Evolutionary conservation across 1,140 invertebrate species (phyloP).

Genomic region (Aethina tumida): DNA sequence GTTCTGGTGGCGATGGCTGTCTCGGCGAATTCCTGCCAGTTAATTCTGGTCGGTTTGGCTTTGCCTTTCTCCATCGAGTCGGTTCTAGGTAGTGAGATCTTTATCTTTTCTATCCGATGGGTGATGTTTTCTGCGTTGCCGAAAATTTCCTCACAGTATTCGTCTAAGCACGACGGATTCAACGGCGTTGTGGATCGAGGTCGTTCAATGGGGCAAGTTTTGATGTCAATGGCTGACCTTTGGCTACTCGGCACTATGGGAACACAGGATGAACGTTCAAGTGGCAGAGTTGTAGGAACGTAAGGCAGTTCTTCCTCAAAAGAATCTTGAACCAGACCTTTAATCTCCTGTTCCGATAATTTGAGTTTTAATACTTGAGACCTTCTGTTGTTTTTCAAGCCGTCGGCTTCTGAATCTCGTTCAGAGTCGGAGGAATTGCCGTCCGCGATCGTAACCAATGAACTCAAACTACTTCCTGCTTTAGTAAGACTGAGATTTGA

Average conservation of each 20-base stretch:
- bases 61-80: conserved; percentile 36
- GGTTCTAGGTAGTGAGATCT: conserved; percentile 57
- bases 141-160: conserved; percentile 45
- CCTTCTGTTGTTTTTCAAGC: conserved; percentile 39
- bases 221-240: conserved; percentile 54
- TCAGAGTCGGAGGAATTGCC: conserved; percentile 74
- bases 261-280: conserved; percentile 68
- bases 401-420: conserved; percentile 52
- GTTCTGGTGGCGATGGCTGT: conserved; percentile 37
- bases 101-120: conserved; percentile 49
- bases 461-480: conserved; percentile 11
- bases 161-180: conserved; percentile 66
- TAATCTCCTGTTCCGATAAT: conserved; percentile 52
- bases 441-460: conserved; percentile 44
- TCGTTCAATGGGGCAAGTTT: conserved; percentile 74
- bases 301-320: conserved; percentile 82
- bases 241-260: conserved; percentile 73
- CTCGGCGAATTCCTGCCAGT: conserved; percentile 55
- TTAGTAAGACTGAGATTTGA: too few species aligned
- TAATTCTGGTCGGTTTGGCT: conserved; percentile 39
- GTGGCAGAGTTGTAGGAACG: conserved; percentile 72
- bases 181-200: conserved; percentile 78
- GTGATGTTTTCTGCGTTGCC: conserved; percentile 27
- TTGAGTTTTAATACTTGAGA: conserved; percentile 31
- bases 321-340: conserved; percentile 71